Evolutionary conservation across 2,888 invertebrate genomes (phyloP).

Genomic region (Polydrusus pterygomalis): DNA sequence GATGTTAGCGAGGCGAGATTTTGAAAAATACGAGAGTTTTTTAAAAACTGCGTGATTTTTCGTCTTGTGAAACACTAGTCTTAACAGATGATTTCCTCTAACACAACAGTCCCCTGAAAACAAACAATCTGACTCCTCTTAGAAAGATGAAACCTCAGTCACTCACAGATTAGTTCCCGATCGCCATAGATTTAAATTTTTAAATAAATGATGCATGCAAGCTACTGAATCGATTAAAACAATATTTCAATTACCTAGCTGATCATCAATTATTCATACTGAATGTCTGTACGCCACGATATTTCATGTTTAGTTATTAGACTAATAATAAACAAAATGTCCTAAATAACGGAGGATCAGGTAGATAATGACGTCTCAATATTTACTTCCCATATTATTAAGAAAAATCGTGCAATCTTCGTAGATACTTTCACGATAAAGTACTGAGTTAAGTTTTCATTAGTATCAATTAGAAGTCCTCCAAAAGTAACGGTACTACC

Average conservation of each 20-base stretch:
- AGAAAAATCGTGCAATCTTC: slow-evolving; percentile 38
- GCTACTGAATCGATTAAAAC: neutral
- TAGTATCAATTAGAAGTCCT: slow-evolving; percentile 41
- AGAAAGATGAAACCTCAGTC: too few relatives aligned
- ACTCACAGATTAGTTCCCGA: too few relatives aligned
- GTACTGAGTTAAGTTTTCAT: slow-evolving; percentile 37
- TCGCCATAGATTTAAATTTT: too few relatives aligned
- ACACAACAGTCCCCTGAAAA: too few relatives aligned
- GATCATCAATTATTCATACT: neutral
- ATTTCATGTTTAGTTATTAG: neutral
- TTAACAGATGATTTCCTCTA: too few relatives aligned
- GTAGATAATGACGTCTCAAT: slow-evolving; percentile 15
- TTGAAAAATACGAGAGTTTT: too few relatives aligned
- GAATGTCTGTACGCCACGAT: neutral
- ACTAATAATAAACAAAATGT: slow-evolving; percentile 8
- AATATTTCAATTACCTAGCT: neutral
- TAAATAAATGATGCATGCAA: too few relatives aligned
- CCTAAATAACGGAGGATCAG: slow-evolving; percentile 11
- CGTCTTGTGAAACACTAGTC: too few relatives aligned
- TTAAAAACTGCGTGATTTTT: too few relatives aligned
- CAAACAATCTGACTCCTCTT: too few relatives aligned
- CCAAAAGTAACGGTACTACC: slow-evolving; percentile 39
- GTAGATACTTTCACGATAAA: slow-evolving; percentile 45
- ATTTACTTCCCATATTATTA: slow-evolving; percentile 40
- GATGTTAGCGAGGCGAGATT: too few relatives aligned